phyloP scores from a whole-genome alignment of 2,888 invertebrate species.

The Sericinus montela region DNA sequence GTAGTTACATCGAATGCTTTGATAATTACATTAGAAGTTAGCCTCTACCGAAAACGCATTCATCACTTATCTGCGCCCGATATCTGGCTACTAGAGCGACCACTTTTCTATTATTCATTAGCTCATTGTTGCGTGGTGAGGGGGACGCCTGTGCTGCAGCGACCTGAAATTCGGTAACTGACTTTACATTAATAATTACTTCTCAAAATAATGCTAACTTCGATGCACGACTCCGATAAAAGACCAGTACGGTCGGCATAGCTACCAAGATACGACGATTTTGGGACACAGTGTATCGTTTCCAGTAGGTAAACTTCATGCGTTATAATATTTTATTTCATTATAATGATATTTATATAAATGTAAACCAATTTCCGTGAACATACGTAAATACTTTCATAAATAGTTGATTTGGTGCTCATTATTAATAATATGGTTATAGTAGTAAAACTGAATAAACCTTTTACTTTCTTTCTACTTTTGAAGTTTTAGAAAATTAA shows the following conservation, averaged over 20 bases:
- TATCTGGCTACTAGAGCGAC: conserved; percentile 68
- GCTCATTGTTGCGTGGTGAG: conserved; percentile 49
- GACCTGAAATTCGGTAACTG: conserved; percentile 75
- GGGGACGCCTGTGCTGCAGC: conserved; percentile 48
- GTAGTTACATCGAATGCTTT: conserved; percentile 30
- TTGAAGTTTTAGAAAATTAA: no score
- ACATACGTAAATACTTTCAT: no score
- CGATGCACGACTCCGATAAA: conserved; percentile 73
- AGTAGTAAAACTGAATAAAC: no score
- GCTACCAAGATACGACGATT: conserved; percentile 29
- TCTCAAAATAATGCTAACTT: conserved; percentile 75
- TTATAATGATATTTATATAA: no score
- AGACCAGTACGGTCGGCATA: conserved; percentile 42
- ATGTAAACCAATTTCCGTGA: no score
- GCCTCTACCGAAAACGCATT: conserved; percentile 59
- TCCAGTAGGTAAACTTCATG: conserved; percentile 17
- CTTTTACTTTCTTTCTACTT: no score
- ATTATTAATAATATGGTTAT: no score
- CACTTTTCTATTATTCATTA: conserved; percentile 75
- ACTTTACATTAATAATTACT: conserved; percentile 76
- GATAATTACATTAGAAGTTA: conserved; percentile 61
- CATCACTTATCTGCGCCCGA: conserved; percentile 61
- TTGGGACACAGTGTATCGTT: conserved; percentile 24
- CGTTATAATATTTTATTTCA: background rate
- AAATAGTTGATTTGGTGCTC: no score